These are phyloP conservation scores for Chironomus tentans DNA, from an alignment of 2,888 invertebrate species.

Conservation along the genomic window DNA sequence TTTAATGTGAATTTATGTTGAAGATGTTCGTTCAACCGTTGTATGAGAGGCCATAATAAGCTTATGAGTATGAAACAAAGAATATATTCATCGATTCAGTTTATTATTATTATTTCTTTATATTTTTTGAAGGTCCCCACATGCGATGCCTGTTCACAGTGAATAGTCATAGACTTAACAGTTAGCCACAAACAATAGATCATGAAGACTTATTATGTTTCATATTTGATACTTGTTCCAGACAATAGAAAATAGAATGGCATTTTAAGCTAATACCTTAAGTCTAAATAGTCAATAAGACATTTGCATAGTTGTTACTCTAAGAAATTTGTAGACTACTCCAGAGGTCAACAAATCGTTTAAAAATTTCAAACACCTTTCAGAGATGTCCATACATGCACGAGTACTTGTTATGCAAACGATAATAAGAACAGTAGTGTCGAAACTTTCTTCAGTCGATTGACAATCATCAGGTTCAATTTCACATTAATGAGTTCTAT, in stretches of 20 bases:
- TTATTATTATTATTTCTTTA: background rate
- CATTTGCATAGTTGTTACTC: background rate
- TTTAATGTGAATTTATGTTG: background rate
- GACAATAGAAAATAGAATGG: constrained; percentile 24
- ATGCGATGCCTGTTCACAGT: background rate
- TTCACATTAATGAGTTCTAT: too few species aligned
- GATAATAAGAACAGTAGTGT: too few species aligned
- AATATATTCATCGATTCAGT: too few species aligned
- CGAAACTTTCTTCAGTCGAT: too few species aligned
- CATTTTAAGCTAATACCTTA: background rate
- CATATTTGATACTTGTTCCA: constrained; percentile 5
- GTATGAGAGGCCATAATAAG: background rate
- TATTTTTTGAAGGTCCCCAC: constrained; percentile 17
- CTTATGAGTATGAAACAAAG: background rate
- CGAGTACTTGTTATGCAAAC: too few species aligned
- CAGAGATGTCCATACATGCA: too few species aligned
- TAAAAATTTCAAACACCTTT: background rate
- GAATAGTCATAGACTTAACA: constrained; percentile 3
- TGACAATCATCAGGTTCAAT: too few species aligned
- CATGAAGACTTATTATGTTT: constrained; percentile 17
- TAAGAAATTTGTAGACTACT: background rate
- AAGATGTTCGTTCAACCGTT: background rate
- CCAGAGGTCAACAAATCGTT: constrained; percentile 21
- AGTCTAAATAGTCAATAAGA: background rate
- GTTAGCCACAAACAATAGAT: constrained; percentile 22